Conservation (phyloP, 1,140 invertebrate species). For the Sminthurides bifidus region DNA sequence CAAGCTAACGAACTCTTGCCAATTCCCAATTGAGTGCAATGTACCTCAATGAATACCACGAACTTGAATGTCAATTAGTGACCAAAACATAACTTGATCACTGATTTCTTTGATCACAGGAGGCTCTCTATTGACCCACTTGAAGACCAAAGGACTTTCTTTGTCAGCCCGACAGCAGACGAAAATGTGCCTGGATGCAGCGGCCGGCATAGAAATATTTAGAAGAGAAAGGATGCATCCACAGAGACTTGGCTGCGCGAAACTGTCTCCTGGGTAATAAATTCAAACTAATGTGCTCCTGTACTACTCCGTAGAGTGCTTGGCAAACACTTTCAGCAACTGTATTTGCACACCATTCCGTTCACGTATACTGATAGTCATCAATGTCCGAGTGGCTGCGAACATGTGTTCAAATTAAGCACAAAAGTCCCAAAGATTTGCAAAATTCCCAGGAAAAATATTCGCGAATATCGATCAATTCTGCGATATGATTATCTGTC, state of each 20-base stretch:
- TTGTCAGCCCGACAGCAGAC: constrained; percentile 61
- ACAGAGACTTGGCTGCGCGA: constrained; percentile 84
- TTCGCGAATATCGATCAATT: too few species aligned
- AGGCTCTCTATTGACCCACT: constrained; percentile 75
- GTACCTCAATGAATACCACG: constrained; percentile 5
- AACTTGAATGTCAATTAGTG: constrained; percentile 6
- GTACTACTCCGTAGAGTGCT: too few species aligned
- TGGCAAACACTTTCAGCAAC: too few species aligned
- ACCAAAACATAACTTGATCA: constrained; percentile 11
- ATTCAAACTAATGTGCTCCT: too few species aligned
- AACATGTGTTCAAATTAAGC: too few species aligned
- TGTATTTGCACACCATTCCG: too few species aligned
- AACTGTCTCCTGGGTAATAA: constrained; percentile 77
- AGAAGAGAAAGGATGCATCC: constrained; percentile 92
- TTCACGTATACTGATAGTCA: too few species aligned
- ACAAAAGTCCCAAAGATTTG: too few species aligned
- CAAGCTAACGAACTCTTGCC: too few species aligned
- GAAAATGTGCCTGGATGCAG: constrained; percentile 81
- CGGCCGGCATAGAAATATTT: constrained; percentile 91
- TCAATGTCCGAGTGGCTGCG: too few species aligned
- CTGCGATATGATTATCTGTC: too few species aligned
- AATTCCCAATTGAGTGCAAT: neutral
- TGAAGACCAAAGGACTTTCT: constrained; percentile 59
- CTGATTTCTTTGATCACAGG: constrained; percentile 44
- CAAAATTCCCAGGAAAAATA: too few species aligned